Percentiles rank a stretch among this genome's conserved stretches.
Evolutionary conservation across 2,113 vertebrate species (phyloP).

Genomic region (Carassius auratus): DNA sequence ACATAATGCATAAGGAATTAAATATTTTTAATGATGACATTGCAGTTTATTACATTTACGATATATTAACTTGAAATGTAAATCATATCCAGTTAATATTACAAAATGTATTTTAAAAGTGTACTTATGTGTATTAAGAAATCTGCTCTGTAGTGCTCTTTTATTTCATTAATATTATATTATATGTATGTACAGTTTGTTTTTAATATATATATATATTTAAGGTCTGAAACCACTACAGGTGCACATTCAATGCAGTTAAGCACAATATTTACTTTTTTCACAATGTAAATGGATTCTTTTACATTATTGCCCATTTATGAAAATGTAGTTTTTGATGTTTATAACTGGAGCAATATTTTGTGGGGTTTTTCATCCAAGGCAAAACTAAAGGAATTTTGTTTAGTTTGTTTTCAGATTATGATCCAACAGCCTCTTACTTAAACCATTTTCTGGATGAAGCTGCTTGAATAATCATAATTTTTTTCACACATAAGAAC

Average conservation of each 20-base stretch:
- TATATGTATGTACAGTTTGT: no score
- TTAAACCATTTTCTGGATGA: not conserved
- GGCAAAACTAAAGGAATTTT: not conserved
- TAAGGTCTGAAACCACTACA: no score
- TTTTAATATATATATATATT: no score
- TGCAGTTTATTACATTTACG: not conserved
- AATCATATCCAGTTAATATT: not conserved
- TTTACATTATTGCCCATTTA: not conserved
- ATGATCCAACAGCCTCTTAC: constrained; percentile 19
- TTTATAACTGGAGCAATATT: not conserved
- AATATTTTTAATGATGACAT: not conserved
- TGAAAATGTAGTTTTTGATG: not conserved
- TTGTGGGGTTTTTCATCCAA: not conserved
- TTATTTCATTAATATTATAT: no score
- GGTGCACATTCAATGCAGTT: no score
- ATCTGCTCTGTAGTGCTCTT: no score
- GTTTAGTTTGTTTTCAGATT: not conserved
- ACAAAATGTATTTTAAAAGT: not conserved
- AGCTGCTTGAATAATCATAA: not conserved
- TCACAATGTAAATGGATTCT: not conserved
- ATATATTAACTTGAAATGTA: not conserved
- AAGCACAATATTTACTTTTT: no score
- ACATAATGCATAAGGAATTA: not conserved
- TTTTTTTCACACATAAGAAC: not conserved
- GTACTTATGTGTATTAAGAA: not conserved